Conservation (phyloP, 1,140 invertebrate species). For the Coelopa frigida region DNA sequence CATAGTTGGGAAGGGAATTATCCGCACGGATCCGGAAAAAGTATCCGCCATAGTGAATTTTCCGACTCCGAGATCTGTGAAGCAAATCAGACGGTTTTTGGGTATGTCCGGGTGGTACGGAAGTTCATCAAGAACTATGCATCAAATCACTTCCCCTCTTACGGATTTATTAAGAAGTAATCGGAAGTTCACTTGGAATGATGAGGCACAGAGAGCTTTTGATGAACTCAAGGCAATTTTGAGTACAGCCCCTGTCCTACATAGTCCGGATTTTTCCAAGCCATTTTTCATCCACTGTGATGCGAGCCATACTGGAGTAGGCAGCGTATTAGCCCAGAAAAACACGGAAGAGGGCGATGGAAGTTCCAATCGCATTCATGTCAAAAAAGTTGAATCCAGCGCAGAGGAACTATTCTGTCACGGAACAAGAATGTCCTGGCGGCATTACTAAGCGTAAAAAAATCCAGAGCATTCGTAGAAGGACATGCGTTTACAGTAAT, state of each 20-base stretch:
- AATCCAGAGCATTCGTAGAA: slow-evolving; percentile 44
- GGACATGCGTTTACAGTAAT: slow-evolving; percentile 38
- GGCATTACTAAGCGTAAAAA: slow-evolving; percentile 40
- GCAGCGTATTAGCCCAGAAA: too few relatives aligned
- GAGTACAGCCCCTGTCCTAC: too few relatives aligned
- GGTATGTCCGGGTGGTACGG: slow-evolving; percentile 43
- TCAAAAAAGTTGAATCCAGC: slow-evolving; percentile 4
- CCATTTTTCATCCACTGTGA: too few relatives aligned
- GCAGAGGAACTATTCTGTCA: slow-evolving; percentile 8
- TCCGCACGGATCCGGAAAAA: slow-evolving; percentile 30
- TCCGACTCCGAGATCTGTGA: slow-evolving; percentile 18
- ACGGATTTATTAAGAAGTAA: too few relatives aligned
- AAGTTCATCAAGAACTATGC: too few relatives aligned
- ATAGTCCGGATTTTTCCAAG: too few relatives aligned
- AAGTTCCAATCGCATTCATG: slow-evolving; percentile 29
- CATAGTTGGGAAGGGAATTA: slow-evolving; percentile 25
- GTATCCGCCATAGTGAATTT: slow-evolving; percentile 14
- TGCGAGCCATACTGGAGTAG: too few relatives aligned
- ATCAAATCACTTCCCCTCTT: too few relatives aligned
- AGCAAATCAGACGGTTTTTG: slow-evolving; percentile 43
- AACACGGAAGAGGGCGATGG: too few relatives aligned
- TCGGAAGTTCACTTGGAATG: too few relatives aligned
- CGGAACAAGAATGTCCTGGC: slow-evolving; percentile 25
- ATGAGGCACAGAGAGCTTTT: too few relatives aligned
- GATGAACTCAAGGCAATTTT: too few relatives aligned